Evolutionary conservation across 2,113 vertebrate species (phyloP).

Genomic region (Coturnix japonica): DNA sequence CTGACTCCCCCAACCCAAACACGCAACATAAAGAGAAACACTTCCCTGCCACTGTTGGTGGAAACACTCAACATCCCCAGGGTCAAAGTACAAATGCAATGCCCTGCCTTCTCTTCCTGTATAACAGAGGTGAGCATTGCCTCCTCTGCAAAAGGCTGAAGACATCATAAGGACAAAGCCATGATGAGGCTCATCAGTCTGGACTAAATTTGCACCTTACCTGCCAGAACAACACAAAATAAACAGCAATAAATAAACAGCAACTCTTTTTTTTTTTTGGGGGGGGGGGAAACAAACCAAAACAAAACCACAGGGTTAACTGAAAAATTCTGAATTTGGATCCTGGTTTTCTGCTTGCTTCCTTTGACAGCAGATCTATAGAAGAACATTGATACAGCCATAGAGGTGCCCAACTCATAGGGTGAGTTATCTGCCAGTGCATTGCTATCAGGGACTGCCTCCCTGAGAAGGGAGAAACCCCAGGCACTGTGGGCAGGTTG

Average conservation of each 20-base stretch:
- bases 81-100: not conserved
- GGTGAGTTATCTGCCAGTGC: not conserved
- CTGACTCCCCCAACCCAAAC: not conserved
- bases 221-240: fast-evolving
- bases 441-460: not conserved
- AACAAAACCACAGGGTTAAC: not conserved
- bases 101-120: not conserved
- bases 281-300: not conserved
- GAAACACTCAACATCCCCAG: fast-evolving
- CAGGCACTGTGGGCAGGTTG: not conserved
- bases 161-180: not conserved
- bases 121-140: fast-evolving
- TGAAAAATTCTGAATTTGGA: not conserved
- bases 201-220: fast-evolving
- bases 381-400: not conserved
- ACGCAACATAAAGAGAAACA: not conserved
- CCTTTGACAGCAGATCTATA: not conserved
- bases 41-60: not conserved
- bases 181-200: not conserved
- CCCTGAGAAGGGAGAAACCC: not conserved
- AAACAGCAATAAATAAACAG: not conserved
- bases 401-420: not conserved
- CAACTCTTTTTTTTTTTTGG: fast-evolving
- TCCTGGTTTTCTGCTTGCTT: not conserved
- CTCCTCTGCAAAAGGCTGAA: no score